Evolutionary conservation across 2,113 vertebrate genomes (phyloP).

Genomic region (Crotophaga sulcirostris): DNA sequence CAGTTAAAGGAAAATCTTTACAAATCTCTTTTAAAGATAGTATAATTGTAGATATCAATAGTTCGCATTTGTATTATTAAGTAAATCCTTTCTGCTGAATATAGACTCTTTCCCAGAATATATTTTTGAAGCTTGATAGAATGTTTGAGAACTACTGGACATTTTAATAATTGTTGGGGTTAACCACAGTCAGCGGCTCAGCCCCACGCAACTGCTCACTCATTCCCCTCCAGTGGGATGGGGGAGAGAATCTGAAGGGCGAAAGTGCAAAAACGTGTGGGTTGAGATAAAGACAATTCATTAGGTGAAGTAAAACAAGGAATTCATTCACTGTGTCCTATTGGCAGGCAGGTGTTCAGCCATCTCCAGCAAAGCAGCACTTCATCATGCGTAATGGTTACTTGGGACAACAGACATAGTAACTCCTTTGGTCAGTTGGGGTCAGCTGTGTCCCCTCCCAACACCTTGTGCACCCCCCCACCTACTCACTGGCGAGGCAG

Average conservation of each 20-base stretch:
- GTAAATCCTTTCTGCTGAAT: neutral
- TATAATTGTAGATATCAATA: neutral
- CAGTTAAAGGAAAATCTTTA: neutral
- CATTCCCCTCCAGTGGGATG: fast-evolving
- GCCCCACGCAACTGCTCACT: fast-evolving
- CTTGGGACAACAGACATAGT: neutral
- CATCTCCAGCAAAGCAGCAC: too few relatives aligned
- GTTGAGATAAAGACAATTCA: neutral
- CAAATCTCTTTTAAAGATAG: neutral
- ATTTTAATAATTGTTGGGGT: neutral
- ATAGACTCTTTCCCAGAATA: neutral
- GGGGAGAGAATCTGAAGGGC: neutral
- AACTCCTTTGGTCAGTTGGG: neutral
- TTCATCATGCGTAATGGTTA: neutral
- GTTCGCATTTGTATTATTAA: neutral
- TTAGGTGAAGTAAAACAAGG: neutral
- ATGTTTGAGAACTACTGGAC: neutral
- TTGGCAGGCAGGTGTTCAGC: neutral
- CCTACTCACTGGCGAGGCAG: fast-evolving
- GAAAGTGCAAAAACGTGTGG: neutral
- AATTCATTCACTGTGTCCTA: neutral
- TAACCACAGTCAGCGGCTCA: neutral
- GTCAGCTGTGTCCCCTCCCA: neutral
- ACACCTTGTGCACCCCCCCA: too few relatives aligned
- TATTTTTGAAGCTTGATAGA: neutral